A percentile compares a stretch with the other conserved stretches of the same genome.
Conservation (phyloP, 2,888 invertebrate species). For the Philereme transversata region DNA sequence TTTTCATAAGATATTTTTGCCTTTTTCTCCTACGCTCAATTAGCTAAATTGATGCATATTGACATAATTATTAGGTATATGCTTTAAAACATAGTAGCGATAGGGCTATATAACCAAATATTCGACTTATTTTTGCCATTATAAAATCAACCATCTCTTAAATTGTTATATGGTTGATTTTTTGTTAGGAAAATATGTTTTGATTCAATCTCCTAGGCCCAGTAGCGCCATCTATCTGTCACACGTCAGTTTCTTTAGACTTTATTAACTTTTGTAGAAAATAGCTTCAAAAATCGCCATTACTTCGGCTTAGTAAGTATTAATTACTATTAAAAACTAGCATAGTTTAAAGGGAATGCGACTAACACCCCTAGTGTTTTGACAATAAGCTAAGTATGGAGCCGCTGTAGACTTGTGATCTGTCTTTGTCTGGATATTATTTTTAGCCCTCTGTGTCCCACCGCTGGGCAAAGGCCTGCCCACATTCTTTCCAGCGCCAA, state of each 20-base stretch:
- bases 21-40: no score
- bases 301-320: constrained; percentile 26
- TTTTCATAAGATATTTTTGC: no score
- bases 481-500: no score
- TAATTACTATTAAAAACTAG: constrained; percentile 49
- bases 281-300: constrained; percentile 20
- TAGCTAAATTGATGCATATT: no score
- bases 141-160: no score
- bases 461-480: no score
- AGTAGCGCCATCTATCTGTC: constrained; percentile 10
- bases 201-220: neutral
- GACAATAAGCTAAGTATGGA: constrained; percentile 78
- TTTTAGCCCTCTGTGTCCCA: no score
- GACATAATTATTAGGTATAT: no score
- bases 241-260: constrained; percentile 1
- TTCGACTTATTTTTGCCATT: no score
- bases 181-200: neutral
- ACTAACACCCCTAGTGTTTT: constrained; percentile 74
- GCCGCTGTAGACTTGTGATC: constrained; percentile 61
- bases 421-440: constrained; percentile 56
- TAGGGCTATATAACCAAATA: no score
- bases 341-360: constrained; percentile 70
- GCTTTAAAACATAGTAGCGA: no score
- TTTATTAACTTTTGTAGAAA: neutral
- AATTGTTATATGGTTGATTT: neutral